Evolutionary conservation across 2,888 invertebrate species (phyloP).

Genomic region (Kryphioiulus occultus): DNA sequence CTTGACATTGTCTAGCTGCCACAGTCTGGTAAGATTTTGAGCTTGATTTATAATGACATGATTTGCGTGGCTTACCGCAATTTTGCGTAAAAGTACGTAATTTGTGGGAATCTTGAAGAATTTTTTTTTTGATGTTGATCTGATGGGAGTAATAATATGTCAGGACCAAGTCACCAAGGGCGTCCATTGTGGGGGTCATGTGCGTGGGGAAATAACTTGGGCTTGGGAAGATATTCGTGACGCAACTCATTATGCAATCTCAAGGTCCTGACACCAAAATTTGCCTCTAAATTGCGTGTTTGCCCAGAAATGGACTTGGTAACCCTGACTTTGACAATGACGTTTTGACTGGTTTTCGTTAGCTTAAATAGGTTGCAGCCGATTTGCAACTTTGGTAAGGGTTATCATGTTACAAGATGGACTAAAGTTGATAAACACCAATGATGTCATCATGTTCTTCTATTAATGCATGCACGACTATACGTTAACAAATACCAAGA

Average conservation of each 20-base stretch:
- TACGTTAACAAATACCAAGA: too few relatives aligned
- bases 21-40: not conserved
- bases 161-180: not conserved
- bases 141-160: too few relatives aligned
- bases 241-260: not conserved
- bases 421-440: too few relatives aligned
- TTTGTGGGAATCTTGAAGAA: not conserved
- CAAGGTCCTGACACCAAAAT: not conserved
- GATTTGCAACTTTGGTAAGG: too few relatives aligned
- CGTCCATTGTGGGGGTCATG: not conserved
- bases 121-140: not conserved
- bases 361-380: not conserved
- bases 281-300: not conserved
- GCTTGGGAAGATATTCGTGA: not conserved
- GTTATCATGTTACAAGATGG: too few relatives aligned
- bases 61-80: not conserved
- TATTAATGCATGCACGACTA: too few relatives aligned
- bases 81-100: not conserved
- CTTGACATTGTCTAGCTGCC: not conserved
- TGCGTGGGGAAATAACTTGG: not conserved
- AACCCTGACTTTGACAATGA: not conserved
- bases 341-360: not conserved
- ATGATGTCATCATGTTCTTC: too few relatives aligned
- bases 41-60: not conserved
- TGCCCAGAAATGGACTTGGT: not conserved